These are phyloP conservation scores for Xestia c-nigrum DNA, from an alignment of 2,888 invertebrate genomes.

Conservation along the genomic window DNA sequence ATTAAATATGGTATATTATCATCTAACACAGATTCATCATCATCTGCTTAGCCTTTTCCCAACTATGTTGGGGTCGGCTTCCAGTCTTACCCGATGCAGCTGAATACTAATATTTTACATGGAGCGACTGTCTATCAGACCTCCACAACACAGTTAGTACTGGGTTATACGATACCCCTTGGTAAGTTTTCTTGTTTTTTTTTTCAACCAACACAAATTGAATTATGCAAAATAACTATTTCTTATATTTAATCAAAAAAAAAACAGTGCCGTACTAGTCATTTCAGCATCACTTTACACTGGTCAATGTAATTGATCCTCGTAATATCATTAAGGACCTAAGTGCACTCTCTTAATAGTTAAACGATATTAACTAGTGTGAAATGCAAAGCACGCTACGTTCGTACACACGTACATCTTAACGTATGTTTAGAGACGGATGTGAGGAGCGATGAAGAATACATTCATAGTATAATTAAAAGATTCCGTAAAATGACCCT, in stretches of 20 bases:
- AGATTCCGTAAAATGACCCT: background rate
- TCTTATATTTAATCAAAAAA: background rate
- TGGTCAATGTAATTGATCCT: background rate
- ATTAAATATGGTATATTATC: background rate
- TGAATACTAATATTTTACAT: too few relatives aligned
- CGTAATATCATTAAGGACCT: slow-evolving; percentile 17
- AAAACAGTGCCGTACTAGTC: background rate
- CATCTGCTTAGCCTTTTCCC: too few relatives aligned
- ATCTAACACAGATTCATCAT: too few relatives aligned
- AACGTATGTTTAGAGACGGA: slow-evolving; percentile 19
- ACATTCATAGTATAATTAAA: background rate
- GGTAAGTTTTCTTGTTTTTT: too few relatives aligned
- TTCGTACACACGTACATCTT: slow-evolving; percentile 34
- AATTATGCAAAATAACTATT: background rate
- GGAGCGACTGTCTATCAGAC: too few relatives aligned
- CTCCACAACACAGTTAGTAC: too few relatives aligned
- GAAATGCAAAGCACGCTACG: slow-evolving; percentile 42
- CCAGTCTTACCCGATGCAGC: too few relatives aligned
- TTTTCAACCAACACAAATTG: background rate
- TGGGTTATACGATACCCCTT: too few relatives aligned
- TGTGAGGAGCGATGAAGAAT: slow-evolving; percentile 13
- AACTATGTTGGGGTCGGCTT: too few relatives aligned
- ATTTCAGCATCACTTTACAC: background rate
- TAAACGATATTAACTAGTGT: slow-evolving; percentile 18
- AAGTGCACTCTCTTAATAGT: slow-evolving; percentile 21